Evolutionary conservation across 1,140 invertebrate genomes (phyloP), one percentile per base, ranked within the genome.

Genomic region (Eupristina koningsbergeri): DNA sequence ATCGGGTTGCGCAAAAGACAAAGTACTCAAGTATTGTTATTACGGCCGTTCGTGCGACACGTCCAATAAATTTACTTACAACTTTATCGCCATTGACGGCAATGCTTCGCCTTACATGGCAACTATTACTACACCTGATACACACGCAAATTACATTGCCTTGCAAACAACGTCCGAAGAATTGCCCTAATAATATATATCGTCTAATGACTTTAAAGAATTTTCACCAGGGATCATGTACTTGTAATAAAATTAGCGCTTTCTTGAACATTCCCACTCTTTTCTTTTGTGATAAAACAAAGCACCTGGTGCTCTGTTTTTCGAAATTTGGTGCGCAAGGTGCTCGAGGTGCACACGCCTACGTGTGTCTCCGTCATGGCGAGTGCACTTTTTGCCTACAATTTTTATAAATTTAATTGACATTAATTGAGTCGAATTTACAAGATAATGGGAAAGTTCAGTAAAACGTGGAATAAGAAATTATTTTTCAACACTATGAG

Each of bases 401-500:
- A 64, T 64, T 2, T 31, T 64, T 31, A 64, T 64, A 13, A 64
- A 64, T 15, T 8, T 64, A 64, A 80, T 31, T 0, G 69, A 26
- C 58, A 8, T 13, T 61, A 76, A 76, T 76, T 76, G 39, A 34
- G 31, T 58, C 19, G 50, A 76, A 13, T 76, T 76, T 17, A 22
- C n/a, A 19, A 50, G 7, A 41, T 78, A 78, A 78, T 78, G 26
- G 36, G 26, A 39, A 45, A 79, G 63, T 47, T 69, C 77, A 69
- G 61, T 69, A n/a, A 63, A 79, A 79, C 77, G 77, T 50, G 77
- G 61, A 79, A 11, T 74, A 50, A 29, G 45, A 74, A 74, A 74
- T 64, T 64, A 64, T 64, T 31, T n/a, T 31, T 64, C 31, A 29
- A 15, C n/a, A 29, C 9, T 11, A 29, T 19, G 22, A 6, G 53